Evolutionary conservation across 2,797 vertebrate genomes (phyloP), one percentile per base, ranked within the genome.

Genomic region (Huso huso): DNA sequence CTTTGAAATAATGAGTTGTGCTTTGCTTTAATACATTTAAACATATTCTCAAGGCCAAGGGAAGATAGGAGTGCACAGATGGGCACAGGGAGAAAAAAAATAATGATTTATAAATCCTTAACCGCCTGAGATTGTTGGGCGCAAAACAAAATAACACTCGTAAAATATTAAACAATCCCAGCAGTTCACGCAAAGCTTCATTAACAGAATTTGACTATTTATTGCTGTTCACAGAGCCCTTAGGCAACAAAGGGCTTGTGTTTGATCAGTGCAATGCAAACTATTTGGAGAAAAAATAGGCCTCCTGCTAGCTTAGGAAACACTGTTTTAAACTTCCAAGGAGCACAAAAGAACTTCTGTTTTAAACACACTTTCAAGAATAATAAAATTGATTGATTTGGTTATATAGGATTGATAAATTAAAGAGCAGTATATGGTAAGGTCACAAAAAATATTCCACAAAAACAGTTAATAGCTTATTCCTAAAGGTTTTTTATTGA

Each of bases 21-120:
- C 93, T 95, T 95, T 95, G 92, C 94, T 93, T 97, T 98, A 99
- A 98, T 99, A 99, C 96, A 98, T 95, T 95, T 96, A 97, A 97
- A 95, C 92, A 93, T 95, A 95, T 97, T 97, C 94, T 97, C 94
- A 96, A 97, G 94, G 94, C 96, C 94, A 93, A 77, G 90, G 86
- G 93, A 93, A 96, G 94, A 96, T 90, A 92, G 94, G 91, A 92
- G 37, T 37, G 90, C 92, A 91, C 93, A 95, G 94, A 96, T 94
- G 94, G 93, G 95, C 90, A 92, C 91, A 91, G 88, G 77, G 80
- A 71, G 66, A 69, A 72, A 73, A 70, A 88, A 87, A 94, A 92
- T 93, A 92, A 94, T 91, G 92, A 95, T 95, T 95, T 93, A 95
- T 96, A 95, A 97, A 97, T 98, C 94, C 93, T 96, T 93, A 92